Evolutionary conservation across 2,888 invertebrate genomes (phyloP), one percentile per base, ranked within the genome.

Genomic region (Notocelia uddmanniana): DNA sequence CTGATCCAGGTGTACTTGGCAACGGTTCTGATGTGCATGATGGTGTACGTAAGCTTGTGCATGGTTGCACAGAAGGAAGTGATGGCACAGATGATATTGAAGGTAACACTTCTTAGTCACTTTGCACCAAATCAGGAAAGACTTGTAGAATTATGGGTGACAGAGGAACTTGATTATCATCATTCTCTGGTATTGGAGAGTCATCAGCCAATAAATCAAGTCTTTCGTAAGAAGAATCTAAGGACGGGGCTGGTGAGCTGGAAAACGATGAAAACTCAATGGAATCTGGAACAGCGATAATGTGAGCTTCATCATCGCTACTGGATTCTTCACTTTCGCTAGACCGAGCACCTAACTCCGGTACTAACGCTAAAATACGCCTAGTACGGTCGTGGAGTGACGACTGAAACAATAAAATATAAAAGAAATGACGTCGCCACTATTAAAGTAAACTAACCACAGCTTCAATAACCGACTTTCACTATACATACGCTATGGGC

Each of bases 161-260:
- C 18, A 59, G 34, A 19, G 19, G 37, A 18, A 18, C 21, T 41
- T 37, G 37, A 59, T 13, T 13, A 41, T 41, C 13, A 13, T 41
- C 13, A 41, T 26, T 26, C 5, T 3, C 26, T 26, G 3, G 2
- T 13, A 41, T 9, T 13, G 41, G 9, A 41, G 2, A 5, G 41
- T 41, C 41, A 13, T 59, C 34, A 9, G 21, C 59, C 9, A 59
- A 34, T 59, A 59, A 59, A 59, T 59, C 34, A 18, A 59, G 34
- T 41, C 59, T 59, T 59, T 59, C 59, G 34, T 18, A 41, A 31
- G 59, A 59, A 11, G 21, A 59, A 59, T 59, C 59, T 59, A 59
- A 10, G 19, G 59, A 59, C n/a, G 59, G 59, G 34, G 59, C 59
- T 10, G 59, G 59, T 59, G 59, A 59, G 37, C 50, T n/a, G 1